Evolutionary conservation across 2,113 vertebrate genomes (phyloP).

Genomic region (Halichoerus grypus): DNA sequence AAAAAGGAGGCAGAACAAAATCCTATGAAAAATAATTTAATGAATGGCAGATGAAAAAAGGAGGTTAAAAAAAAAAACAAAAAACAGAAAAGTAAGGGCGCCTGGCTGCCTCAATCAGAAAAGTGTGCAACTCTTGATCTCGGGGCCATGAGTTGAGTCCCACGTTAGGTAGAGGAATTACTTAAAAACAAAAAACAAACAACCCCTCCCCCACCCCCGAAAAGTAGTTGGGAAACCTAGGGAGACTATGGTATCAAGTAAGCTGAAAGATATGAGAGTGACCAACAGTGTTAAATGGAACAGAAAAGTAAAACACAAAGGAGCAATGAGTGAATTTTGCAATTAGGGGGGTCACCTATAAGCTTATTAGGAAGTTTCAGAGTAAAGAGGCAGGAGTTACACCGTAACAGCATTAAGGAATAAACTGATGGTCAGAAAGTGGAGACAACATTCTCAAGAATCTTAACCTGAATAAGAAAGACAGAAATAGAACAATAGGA

Average conservation of each 20-base stretch:
- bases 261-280: not conserved
- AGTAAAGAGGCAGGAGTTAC: not conserved
- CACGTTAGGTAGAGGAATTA: not conserved
- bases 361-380: not conserved
- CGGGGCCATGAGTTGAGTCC: not conserved
- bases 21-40: not conserved
- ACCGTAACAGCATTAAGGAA: not conserved
- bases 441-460: not conserved
- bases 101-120: not conserved
- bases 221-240: not conserved
- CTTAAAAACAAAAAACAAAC: not conserved
- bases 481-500: not conserved
- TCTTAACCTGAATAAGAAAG: not conserved
- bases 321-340: not conserved
- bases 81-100: not conserved
- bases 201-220: not conserved
- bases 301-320: not conserved
- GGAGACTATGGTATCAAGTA: not conserved
- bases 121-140: not conserved
- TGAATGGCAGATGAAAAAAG: not conserved
- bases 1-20: not conserved
- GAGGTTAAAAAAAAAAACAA: not conserved
- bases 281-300: constrained; percentile 4
- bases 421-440: not conserved
- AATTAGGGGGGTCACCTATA: not conserved